These are phyloP conservation scores for Cherax quadricarinatus DNA, from an alignment of 1,140 invertebrate species.

Conservation along the genomic window DNA sequence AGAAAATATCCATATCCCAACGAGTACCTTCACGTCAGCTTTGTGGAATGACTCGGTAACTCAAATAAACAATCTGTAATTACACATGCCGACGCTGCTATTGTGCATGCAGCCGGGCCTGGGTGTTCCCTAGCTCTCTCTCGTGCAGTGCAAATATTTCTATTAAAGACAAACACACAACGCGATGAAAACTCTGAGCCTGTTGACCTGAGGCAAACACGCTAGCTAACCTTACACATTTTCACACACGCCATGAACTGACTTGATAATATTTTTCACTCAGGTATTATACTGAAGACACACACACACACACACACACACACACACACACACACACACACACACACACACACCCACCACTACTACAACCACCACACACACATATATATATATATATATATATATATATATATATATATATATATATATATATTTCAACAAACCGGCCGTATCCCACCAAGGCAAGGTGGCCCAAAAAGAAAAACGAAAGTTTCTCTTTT, in stretches of 20 bases:
- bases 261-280: neutral
- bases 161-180: constrained; percentile 11
- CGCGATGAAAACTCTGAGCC: neutral
- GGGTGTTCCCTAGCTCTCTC: neutral
- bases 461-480: too few relatives aligned
- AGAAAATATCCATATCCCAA: too few relatives aligned
- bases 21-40: neutral
- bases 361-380: too few relatives aligned
- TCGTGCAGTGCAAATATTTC: constrained; percentile 10
- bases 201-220: neutral
- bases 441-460: too few relatives aligned
- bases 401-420: neutral
- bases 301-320: too few relatives aligned
- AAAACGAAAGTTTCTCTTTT: too few relatives aligned
- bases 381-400: neutral
- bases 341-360: too few relatives aligned
- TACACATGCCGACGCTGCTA: neutral
- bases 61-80: neutral
- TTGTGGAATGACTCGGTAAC: neutral
- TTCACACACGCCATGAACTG: neutral
- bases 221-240: neutral
- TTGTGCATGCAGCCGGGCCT: neutral
- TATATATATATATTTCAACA: too few relatives aligned
- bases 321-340: too few relatives aligned
- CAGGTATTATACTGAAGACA: neutral